Conservation (phyloP, 2,888 invertebrate species). For the Galeruca laticollis region DNA sequence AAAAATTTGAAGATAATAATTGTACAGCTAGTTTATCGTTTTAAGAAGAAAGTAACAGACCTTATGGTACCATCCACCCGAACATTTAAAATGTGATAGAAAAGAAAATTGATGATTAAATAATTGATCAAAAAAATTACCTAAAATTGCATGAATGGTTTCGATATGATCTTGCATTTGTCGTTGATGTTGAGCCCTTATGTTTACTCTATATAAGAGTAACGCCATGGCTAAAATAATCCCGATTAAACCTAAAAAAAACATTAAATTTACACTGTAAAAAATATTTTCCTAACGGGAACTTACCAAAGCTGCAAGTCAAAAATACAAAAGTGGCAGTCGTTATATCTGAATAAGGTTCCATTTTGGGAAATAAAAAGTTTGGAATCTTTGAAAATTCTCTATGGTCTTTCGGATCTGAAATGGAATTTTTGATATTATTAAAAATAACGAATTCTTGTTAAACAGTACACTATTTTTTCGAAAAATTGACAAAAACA, state of each 20-base stretch:
- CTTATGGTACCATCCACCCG: too few relatives aligned
- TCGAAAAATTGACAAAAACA: not conserved
- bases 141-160: slow-evolving; percentile 77
- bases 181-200: slow-evolving; percentile 72
- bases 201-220: slow-evolving; percentile 74
- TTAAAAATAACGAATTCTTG: too few relatives aligned
- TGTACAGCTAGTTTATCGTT: too few relatives aligned
- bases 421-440: slow-evolving; percentile 26
- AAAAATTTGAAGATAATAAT: too few relatives aligned
- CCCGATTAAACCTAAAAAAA: slow-evolving; percentile 68
- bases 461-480: too few relatives aligned
- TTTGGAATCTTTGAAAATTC: slow-evolving; percentile 79
- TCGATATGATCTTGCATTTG: slow-evolving; percentile 76
- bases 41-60: too few relatives aligned
- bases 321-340: slow-evolving; percentile 76
- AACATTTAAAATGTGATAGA: too few relatives aligned
- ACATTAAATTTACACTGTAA: not conserved
- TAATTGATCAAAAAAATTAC: slow-evolving; percentile 61
- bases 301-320: slow-evolving; percentile 71
- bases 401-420: slow-evolving; percentile 72
- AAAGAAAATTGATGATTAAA: too few relatives aligned
- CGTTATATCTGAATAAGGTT: slow-evolving; percentile 75
- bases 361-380: slow-evolving; percentile 79
- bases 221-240: slow-evolving; percentile 75
- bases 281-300: not conserved